Conservation (phyloP, 2,797 vertebrate genomes). For the Oceanodroma leucorhoa region DNA sequence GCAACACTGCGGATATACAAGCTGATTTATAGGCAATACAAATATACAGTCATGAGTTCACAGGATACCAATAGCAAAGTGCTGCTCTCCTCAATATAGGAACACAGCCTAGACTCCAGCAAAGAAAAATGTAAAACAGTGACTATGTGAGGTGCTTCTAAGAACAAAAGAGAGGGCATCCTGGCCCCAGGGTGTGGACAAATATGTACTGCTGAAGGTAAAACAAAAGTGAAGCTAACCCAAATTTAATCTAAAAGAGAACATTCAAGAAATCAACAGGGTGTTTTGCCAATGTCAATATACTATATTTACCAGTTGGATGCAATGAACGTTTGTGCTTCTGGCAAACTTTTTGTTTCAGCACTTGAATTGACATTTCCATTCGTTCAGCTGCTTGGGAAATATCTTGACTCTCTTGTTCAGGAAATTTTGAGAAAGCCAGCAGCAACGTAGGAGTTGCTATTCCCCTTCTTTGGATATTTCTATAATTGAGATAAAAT, state of each 20-base stretch:
- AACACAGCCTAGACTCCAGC: not conserved
- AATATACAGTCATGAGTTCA: not conserved
- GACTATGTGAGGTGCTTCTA: not conserved
- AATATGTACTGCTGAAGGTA: not conserved
- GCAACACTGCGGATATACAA: not conserved
- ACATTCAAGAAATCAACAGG: not conserved
- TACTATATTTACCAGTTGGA: constrained; percentile 71
- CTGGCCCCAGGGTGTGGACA: not conserved
- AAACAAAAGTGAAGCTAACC: not conserved
- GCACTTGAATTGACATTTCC: constrained; percentile 75
- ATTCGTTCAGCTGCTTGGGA: constrained; percentile 83
- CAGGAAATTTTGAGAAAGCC: constrained; percentile 72
- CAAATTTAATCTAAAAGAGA: not conserved
- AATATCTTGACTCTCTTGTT: constrained; percentile 71
- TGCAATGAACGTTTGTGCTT: constrained; percentile 67
- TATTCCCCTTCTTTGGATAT: constrained; percentile 41
- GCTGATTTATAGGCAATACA: not conserved
- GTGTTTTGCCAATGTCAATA: not conserved
- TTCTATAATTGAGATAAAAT: constrained; percentile 54
- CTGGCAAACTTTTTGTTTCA: constrained; percentile 65
- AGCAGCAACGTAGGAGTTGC: constrained; percentile 62
- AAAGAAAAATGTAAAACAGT: not conserved
- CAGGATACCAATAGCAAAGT: not conserved
- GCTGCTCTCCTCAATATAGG: not conserved
- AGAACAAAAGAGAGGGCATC: not conserved